Evolutionary conservation across 2,113 vertebrate genomes (phyloP).

Genomic region (Stigmatopora argus): DNA sequence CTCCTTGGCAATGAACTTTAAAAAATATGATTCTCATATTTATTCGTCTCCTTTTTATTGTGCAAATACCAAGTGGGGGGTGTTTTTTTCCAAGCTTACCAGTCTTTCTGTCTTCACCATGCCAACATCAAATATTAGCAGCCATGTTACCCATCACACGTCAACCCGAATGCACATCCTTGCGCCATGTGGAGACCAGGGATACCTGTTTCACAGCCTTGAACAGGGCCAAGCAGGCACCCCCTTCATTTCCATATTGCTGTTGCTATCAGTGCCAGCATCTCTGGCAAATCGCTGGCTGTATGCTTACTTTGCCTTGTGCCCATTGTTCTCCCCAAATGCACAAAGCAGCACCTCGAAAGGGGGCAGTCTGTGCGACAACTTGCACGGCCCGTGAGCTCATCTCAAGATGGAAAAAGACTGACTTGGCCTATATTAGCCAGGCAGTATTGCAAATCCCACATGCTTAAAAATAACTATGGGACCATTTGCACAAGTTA

Average conservation of each 20-base stretch:
- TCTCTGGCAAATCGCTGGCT: slow-evolving; percentile 59
- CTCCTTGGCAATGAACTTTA: slow-evolving; percentile 17
- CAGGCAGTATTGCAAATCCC: background rate
- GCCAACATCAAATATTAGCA: slow-evolving; percentile 16
- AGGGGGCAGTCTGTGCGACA: slow-evolving; percentile 39
- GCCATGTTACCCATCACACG: slow-evolving; percentile 6
- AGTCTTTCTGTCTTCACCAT: slow-evolving; percentile 5
- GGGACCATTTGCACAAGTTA: background rate
- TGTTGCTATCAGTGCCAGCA: slow-evolving; percentile 37
- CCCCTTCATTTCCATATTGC: slow-evolving; percentile 14
- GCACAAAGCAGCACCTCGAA: slow-evolving; percentile 42
- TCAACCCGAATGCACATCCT: slow-evolving; percentile 20
- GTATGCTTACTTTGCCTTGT: slow-evolving; percentile 32
- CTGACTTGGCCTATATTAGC: slow-evolving; percentile 55
- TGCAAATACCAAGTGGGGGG: slow-evolving; percentile 16
- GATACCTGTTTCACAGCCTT: slow-evolving; percentile 31
- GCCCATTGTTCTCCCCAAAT: slow-evolving; percentile 57
- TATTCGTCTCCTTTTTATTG: slow-evolving; percentile 15
- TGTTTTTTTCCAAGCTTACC: slow-evolving; percentile 11
- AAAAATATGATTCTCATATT: slow-evolving; percentile 15
- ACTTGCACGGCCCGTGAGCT: slow-evolving; percentile 52
- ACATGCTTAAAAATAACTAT: slow-evolving; percentile 1
- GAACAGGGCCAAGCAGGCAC: slow-evolving; percentile 48
- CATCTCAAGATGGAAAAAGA: slow-evolving; percentile 52
- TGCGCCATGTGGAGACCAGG: slow-evolving; percentile 42